Percentiles rank a stretch among this genome's conserved stretches.
Conservation (phyloP, 2,888 invertebrate genomes). For the Brachypalpus laphriformis region DNA sequence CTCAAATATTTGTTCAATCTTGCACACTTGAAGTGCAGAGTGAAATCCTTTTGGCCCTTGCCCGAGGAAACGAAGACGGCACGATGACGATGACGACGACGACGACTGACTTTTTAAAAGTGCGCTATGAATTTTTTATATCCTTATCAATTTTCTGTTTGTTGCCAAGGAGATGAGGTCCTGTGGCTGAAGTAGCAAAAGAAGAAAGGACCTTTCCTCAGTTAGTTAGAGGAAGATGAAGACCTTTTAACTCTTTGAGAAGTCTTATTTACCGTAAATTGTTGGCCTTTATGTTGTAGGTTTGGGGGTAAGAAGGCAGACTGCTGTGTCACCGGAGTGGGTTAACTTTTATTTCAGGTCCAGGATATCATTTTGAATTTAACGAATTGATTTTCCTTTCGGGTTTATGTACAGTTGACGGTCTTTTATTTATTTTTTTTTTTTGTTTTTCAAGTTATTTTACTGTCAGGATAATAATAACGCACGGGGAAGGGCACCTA, state of each 20-base stretch:
- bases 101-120: constrained; percentile 58
- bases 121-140: constrained; percentile 67
- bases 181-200: background rate
- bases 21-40: constrained; percentile 53
- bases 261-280: constrained; percentile 55
- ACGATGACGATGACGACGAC: constrained; percentile 1
- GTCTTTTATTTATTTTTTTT: background rate
- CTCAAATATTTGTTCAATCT: constrained; percentile 70
- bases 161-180: constrained; percentile 48
- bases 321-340: constrained; percentile 1
- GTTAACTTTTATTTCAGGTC: constrained; percentile 44
- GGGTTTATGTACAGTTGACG: constrained; percentile 1
- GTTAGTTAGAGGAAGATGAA: constrained; percentile 41
- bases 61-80: constrained; percentile 8
- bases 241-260: constrained; percentile 64
- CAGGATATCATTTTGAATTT: constrained; percentile 45
- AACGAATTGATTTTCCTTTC: constrained; percentile 55
- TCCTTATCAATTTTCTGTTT: constrained; percentile 70
- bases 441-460: background rate
- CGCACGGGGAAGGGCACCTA: background rate
- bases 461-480: constrained; percentile 17
- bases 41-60: background rate
- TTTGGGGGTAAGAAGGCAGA: background rate
- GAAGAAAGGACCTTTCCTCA: constrained; percentile 27
- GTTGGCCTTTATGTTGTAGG: constrained; percentile 25